These are phyloP conservation scores for Acrossocheilus wenchowensis DNA, from an alignment of 2,797 vertebrate species.

Conservation along the genomic window DNA sequence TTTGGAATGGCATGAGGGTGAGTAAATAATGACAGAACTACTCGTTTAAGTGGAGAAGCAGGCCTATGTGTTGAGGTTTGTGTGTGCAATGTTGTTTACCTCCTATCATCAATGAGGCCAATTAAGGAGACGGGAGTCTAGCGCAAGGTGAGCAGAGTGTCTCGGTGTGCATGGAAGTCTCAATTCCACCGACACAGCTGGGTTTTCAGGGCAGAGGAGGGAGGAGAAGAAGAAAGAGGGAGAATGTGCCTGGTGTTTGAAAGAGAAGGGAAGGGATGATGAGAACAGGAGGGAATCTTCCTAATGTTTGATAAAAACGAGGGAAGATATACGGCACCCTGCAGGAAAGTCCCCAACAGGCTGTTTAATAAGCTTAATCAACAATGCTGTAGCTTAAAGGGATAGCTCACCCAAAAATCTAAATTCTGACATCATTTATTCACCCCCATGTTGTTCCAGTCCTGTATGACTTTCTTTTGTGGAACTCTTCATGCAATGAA, in stretches of 20 bases:
- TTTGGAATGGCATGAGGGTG: not conserved
- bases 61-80: conserved; percentile 10
- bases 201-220: conserved; percentile 4
- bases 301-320: conserved; percentile 1
- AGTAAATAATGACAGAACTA: conserved; percentile 28
- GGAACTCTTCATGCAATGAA: not conserved
- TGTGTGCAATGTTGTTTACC: conserved; percentile 53
- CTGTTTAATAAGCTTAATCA: conserved; percentile 17
- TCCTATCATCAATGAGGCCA: conserved; percentile 59
- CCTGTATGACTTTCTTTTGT: too few species aligned
- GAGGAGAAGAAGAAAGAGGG: not conserved
- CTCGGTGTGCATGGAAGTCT: conserved; percentile 19
- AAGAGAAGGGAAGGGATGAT: not conserved
- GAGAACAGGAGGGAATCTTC: conserved; percentile 14
- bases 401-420: not conserved
- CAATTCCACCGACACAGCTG: conserved; percentile 49
- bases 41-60: conserved; percentile 12
- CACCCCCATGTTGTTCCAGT: not conserved
- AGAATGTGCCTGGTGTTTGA: conserved; percentile 2
- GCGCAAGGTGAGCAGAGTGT: conserved; percentile 51
- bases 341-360: not conserved
- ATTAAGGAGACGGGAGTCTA: conserved; percentile 63
- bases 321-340: not conserved
- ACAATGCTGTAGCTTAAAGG: not conserved
- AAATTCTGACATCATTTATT: not conserved